A percentile compares a stretch with the other conserved stretches of the same genome.
These are phyloP conservation scores for Sycophila sp. DNA, from an alignment of 1,140 invertebrate species.

Conservation along the genomic window DNA sequence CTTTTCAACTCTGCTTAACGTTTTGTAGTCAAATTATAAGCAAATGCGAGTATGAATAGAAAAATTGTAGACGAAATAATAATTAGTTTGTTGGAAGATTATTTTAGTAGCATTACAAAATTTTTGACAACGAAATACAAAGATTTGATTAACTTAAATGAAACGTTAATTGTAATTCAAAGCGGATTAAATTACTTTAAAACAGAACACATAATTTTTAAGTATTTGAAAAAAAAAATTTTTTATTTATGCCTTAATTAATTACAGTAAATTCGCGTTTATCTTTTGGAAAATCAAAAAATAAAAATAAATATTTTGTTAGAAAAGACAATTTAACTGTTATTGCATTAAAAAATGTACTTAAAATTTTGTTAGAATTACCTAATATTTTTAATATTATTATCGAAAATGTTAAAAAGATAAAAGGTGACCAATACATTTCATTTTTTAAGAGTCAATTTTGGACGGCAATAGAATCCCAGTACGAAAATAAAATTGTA, in stretches of 20 bases:
- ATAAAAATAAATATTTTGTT: neutral
- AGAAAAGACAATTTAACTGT: neutral
- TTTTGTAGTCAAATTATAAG: neutral
- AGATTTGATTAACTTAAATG: neutral
- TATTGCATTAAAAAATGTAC: neutral
- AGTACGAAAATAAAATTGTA: neutral
- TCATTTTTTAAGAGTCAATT: conserved; percentile 5
- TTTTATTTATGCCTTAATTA: neutral
- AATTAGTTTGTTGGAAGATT: neutral
- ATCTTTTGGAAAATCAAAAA: neutral
- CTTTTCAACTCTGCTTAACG: neutral
- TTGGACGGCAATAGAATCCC: too few relatives aligned
- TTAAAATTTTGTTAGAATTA: conserved; percentile 24
- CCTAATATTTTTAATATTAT: conserved; percentile 9
- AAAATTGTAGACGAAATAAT: neutral
- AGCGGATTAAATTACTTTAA: conserved; percentile 14
- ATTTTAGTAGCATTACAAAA: neutral
- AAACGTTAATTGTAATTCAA: conserved; percentile 3
- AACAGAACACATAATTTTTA: conserved; percentile 10
- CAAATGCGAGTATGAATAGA: neutral
- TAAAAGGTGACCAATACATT: neutral
- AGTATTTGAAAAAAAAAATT: conserved; percentile 17
- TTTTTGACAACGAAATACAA: neutral
- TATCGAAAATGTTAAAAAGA: neutral
- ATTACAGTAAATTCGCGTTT: neutral